Conservation (phyloP, 2,797 vertebrate genomes). For the Onychomys arenicola region DNA sequence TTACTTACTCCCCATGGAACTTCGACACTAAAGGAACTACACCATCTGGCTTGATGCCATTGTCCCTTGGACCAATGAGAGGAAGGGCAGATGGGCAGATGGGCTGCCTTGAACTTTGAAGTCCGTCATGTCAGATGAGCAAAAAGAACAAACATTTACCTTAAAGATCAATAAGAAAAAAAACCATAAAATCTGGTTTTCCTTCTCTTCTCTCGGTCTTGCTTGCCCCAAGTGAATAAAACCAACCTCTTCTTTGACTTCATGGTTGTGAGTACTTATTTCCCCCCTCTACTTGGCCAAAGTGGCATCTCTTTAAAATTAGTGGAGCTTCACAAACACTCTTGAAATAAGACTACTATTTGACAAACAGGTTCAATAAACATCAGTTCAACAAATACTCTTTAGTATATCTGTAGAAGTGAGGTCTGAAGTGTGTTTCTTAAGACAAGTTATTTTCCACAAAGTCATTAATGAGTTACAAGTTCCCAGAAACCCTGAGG, state of each 20-base stretch:
- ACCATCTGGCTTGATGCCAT: not conserved
- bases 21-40: not conserved
- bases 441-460: not conserved
- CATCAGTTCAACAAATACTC: not conserved
- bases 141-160: not conserved
- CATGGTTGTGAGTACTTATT: not conserved
- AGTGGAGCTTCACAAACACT: not conserved
- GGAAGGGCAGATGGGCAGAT: not conserved
- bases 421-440: not conserved
- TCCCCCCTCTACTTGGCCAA: not conserved
- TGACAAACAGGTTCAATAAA: not conserved
- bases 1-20: not conserved
- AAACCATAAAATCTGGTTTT: not conserved
- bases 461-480: not conserved
- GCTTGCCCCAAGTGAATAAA: not conserved
- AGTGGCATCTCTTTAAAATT: not conserved
- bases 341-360: not conserved
- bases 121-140: accelerated
- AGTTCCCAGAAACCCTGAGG: not conserved
- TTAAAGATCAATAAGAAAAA: not conserved
- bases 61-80: not conserved
- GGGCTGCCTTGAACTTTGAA: not conserved
- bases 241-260: not conserved
- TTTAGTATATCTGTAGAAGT: not conserved
- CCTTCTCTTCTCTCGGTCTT: not conserved